Conservation (phyloP, 2,113 vertebrate species). For the Chunga burmeisteri region DNA sequence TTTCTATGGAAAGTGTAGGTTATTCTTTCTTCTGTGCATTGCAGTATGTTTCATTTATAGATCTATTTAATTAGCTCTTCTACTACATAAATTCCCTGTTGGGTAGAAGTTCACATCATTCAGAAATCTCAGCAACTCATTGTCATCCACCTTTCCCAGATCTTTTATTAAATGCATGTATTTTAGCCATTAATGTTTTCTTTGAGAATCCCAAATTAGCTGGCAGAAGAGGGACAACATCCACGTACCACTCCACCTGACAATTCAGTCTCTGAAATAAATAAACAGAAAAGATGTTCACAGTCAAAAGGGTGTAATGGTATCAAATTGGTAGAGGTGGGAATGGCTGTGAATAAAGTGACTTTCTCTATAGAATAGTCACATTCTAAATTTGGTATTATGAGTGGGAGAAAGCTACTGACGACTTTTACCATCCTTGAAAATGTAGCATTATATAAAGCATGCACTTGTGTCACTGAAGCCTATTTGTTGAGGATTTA, state of each 20-base stretch:
- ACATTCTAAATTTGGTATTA: background rate
- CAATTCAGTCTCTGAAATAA: background rate
- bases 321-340: background rate
- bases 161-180: background rate
- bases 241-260: background rate
- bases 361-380: background rate
- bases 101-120: background rate
- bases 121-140: background rate
- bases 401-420: conserved; percentile 13
- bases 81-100: background rate
- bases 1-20: background rate
- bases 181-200: background rate
- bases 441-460: background rate
- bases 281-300: background rate
- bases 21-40: background rate
- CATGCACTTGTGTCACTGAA: background rate
- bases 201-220: background rate
- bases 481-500: background rate
- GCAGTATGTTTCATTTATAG: background rate
- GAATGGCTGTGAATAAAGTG: background rate
- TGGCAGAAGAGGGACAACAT: background rate
- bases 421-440: background rate
- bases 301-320: background rate
- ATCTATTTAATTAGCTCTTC: background rate
- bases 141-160: background rate